phyloP scores from a whole-genome alignment of 2,113 vertebrate species.

The Mesitornis unicolor region DNA sequence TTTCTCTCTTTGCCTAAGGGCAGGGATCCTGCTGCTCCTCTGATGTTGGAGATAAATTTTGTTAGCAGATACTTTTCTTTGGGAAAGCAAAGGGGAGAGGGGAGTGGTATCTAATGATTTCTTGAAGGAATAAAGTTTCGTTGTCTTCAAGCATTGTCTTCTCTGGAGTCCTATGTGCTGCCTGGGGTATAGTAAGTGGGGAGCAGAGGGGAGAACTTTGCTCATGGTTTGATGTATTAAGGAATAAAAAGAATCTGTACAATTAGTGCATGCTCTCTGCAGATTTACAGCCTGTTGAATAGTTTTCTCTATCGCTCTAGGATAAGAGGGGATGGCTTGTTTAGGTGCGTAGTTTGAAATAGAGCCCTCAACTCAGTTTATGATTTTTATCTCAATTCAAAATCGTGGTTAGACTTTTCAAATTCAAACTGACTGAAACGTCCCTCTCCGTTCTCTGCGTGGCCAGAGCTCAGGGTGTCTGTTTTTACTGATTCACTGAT shows the following conservation, averaged over 20 bases:
- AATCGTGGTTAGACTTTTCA: accelerated
- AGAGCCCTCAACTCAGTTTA: neutral
- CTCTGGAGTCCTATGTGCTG: neutral
- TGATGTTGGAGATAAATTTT: constrained; percentile 31
- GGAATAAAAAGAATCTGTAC: neutral
- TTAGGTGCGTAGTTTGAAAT: neutral
- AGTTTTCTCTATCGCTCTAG: neutral
- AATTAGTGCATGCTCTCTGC: neutral
- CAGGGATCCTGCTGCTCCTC: constrained; percentile 33
- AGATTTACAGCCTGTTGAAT: neutral
- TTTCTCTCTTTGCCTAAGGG: constrained; percentile 4
- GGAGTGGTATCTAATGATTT: neutral
- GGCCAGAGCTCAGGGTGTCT: neutral
- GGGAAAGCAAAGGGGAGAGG: constrained; percentile 31
- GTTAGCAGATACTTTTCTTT: neutral
- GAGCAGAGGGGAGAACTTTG: neutral
- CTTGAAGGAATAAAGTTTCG: neutral
- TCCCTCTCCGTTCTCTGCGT: neutral
- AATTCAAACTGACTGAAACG: neutral
- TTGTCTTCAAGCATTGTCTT: neutral
- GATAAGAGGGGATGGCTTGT: neutral
- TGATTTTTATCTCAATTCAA: neutral
- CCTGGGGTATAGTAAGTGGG: neutral
- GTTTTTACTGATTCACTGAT: neutral
- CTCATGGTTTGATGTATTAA: accelerated